Evolutionary conservation across 2,888 invertebrate genomes (phyloP).

Genomic region (Norana najaformis): DNA sequence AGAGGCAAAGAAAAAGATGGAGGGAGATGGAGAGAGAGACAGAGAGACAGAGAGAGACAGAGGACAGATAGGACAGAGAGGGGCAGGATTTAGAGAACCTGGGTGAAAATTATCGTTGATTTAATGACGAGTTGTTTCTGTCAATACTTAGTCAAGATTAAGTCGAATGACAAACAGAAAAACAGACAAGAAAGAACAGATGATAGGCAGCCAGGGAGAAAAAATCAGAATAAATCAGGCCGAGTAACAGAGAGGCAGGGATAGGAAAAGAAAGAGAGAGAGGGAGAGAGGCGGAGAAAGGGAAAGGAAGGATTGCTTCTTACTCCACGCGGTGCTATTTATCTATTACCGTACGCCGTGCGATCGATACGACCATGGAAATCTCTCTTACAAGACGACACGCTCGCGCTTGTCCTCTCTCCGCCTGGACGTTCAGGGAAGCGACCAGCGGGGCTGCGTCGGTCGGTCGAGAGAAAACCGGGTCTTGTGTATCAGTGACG

Average conservation of each 20-base stretch:
- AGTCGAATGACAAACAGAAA: not conserved
- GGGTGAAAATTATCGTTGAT: not conserved
- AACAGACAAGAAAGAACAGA: not conserved
- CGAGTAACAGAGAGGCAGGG: no score
- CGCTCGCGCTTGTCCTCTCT: no score
- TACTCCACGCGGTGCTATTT: not conserved
- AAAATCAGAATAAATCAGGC: not conserved
- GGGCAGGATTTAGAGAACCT: not conserved
- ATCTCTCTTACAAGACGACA: no score
- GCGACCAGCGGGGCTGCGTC: no score
- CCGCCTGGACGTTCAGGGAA: no score
- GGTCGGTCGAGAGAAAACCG: no score
- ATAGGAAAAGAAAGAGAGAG: no score
- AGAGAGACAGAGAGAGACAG: not conserved
- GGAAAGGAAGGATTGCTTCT: no score
- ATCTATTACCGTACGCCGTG: not conserved
- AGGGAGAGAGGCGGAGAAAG: no score
- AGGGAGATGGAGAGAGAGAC: not conserved
- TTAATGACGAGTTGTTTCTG: no score
- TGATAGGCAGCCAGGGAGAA: not conserved
- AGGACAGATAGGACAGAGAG: not conserved
- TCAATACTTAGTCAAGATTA: no score
- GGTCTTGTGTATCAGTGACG: no score
- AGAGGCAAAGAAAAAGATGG: not conserved
- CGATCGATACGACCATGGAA: constrained; percentile 14